phyloP scores from a whole-genome alignment of 2,113 vertebrate species.

The Gobiocypris rarus region DNA sequence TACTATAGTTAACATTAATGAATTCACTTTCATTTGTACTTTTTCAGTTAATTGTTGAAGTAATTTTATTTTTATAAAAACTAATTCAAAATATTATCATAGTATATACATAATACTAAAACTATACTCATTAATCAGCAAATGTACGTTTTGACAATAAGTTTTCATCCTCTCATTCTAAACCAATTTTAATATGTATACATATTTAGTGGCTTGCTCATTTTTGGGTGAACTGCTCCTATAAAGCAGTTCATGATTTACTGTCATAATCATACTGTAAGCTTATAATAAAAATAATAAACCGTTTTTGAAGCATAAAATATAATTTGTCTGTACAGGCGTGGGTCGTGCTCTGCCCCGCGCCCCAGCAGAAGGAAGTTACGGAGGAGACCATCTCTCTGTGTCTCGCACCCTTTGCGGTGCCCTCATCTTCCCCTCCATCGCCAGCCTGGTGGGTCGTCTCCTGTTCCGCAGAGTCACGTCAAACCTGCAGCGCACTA shows the following conservation, averaged over 20 bases:
- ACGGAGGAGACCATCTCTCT: slow-evolving; percentile 70
- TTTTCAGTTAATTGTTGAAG: not conserved
- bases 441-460: slow-evolving; percentile 75
- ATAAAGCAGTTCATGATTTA: not conserved
- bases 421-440: slow-evolving; percentile 77
- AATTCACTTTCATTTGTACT: too few species aligned
- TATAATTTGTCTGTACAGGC: slow-evolving; percentile 56
- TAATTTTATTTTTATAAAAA: too few species aligned
- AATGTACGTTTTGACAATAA: too few species aligned
- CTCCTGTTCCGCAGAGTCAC: slow-evolving; percentile 71
- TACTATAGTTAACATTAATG: too few species aligned
- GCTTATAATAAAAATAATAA: not conserved
- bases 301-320: not conserved
- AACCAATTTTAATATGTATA: not conserved
- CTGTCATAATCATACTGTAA: not conserved
- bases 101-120: too few species aligned
- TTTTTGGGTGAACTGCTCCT: not conserved
- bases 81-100: not conserved
- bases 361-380: slow-evolving; percentile 58
- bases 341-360: slow-evolving; percentile 60
- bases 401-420: slow-evolving; percentile 80
- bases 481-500: slow-evolving; percentile 74
- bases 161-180: too few species aligned
- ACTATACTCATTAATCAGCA: too few species aligned
- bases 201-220: not conserved